phyloP scores from a whole-genome alignment of 2,113 vertebrate genomes.

The Ameiurus melas region DNA sequence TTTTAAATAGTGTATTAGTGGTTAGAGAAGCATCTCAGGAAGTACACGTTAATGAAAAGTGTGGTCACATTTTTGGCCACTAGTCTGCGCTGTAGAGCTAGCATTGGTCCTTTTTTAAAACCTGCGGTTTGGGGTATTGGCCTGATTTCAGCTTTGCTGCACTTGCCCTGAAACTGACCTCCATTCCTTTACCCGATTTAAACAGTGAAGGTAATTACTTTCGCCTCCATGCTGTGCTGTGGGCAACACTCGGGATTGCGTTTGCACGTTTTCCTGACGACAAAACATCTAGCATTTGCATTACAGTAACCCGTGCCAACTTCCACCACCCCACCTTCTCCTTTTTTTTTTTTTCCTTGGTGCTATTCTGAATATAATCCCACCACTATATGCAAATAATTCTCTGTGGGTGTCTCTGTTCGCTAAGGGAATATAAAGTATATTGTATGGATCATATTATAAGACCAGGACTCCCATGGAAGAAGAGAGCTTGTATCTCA shows the following conservation, averaged over 20 bases:
- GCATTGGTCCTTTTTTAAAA: no score
- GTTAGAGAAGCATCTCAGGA: not conserved
- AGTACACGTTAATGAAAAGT: not conserved
- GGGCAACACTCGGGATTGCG: not conserved
- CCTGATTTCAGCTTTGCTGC: not conserved
- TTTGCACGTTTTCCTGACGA: constrained; percentile 21
- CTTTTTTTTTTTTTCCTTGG: constrained; percentile 7
- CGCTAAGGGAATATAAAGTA: no score
- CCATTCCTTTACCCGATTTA: not conserved
- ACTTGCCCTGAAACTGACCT: not conserved
- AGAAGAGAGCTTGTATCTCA: no score
- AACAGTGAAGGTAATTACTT: not conserved
- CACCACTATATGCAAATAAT: constrained; percentile 37
- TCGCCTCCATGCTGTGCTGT: not conserved
- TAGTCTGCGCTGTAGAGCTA: not conserved
- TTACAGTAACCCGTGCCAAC: not conserved
- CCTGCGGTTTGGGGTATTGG: not conserved
- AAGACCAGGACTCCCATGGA: no score
- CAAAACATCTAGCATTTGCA: constrained; percentile 3
- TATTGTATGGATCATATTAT: not conserved
- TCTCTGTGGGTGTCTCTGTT: not conserved
- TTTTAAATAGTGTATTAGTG: not conserved
- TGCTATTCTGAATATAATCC: constrained; percentile 15
- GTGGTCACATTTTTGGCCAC: not conserved
- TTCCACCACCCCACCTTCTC: constrained; percentile 1